phyloP scores from a whole-genome alignment of 37 sponge, comb jelly and placozoan genomes.

The Eunapius fragilis region DNA sequence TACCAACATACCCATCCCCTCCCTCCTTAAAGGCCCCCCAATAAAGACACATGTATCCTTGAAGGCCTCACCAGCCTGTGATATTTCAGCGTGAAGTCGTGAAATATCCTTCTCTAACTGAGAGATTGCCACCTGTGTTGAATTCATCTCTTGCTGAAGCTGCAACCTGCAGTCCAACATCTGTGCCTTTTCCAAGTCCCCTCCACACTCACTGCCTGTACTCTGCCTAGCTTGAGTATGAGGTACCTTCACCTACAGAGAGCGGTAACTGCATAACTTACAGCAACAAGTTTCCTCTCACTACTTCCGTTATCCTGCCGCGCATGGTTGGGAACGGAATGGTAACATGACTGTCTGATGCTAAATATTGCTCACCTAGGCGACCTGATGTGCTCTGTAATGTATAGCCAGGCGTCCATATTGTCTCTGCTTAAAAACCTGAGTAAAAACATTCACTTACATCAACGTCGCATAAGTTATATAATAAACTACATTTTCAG shows the following conservation, averaged over 20 bases:
- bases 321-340: background rate
- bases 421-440: background rate
- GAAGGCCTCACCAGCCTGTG: background rate
- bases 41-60: too few relatives aligned
- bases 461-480: background rate
- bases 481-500: conserved; percentile 25
- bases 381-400: conserved; percentile 3
- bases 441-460: background rate
- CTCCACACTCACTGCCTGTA: background rate
- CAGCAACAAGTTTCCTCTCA: conserved; percentile 25
- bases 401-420: conserved; percentile 8
- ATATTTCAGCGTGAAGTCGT: conserved; percentile 32
- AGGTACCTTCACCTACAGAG: background rate
- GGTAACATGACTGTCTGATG: background rate
- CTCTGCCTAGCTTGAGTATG: background rate
- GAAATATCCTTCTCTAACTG: conserved; percentile 31
- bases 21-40: too few relatives aligned
- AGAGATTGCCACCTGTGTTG: conserved; percentile 29
- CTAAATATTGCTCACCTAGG: background rate
- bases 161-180: background rate
- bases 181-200: background rate
- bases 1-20: background rate
- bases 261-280: conserved; percentile 2
- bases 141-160: conserved; percentile 27
- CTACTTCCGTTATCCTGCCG: background rate